Base-by-base conservation (phyloP, 1,140 invertebrate genomes). In the Battus philenor region DNA sequence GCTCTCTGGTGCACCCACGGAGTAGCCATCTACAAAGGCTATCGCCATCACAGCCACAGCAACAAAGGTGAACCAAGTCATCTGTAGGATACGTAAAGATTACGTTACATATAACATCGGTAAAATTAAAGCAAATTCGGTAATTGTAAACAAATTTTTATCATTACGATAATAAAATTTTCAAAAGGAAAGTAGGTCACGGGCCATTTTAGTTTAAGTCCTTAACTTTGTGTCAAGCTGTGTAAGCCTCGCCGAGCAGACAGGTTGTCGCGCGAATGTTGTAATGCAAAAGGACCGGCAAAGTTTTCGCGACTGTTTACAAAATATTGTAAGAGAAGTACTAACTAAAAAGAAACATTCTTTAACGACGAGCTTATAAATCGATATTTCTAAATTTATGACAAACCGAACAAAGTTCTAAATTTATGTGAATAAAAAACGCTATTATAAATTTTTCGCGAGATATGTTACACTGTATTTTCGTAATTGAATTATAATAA, bases 1-100 rank as follows among this genome's bases (percentile, higher is more conserved):
- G 22, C 71, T 75, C 2, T 55, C 47, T 0, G 88, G 88, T 0
- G 88, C 88, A 3, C 88, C 88, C 2, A 52, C 43, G 6, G 75
- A 76, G 57, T 80, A 86, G 0, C 60, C 83, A 4, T 79, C 41
- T n/a, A 68, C 72, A 26, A 50, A 60, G 0, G 54, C 59, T 10
- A 54, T 66, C 41, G 79, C 20, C 4, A 56, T 67, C 22, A 76
- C 41, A 8, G 64, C 49, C 1, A 69, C 38, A 10, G 59, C 49
- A 4, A 74, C 36, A 53, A 68, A 67, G 12, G 53, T 36, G 29
- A 62, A 62, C 57, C 54, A 61, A 64, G 75, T 67, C 38, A 72
- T 73, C 27, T 58, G 13, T 59, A 44, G 45, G 44, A 62, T 9
- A 33, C 22, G 27, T 9, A 18, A 20, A 20, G 2, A 20, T 20